Evolutionary conservation across 2,113 vertebrate species (phyloP).

Genomic region (Ceyx cyanopectus): DNA sequence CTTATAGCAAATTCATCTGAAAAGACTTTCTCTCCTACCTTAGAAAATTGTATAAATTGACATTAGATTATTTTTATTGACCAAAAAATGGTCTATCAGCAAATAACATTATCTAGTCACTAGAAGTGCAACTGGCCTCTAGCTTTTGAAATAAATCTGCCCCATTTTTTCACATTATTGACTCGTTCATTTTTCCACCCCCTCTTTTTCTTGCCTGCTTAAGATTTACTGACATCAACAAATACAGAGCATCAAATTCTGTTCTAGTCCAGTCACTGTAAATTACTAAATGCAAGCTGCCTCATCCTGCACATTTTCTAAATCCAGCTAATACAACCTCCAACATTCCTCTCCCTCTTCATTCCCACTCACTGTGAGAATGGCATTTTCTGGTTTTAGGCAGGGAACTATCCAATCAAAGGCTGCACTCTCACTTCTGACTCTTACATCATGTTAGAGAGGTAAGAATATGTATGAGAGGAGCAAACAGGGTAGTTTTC

Average conservation of each 20-base stretch:
- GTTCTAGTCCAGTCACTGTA: not conserved
- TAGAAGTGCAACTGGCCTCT: not conserved
- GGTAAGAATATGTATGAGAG: not conserved
- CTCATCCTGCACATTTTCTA: not conserved
- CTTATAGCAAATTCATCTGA: slow-evolving; percentile 53
- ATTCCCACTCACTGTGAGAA: not conserved
- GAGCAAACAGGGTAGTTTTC: not conserved
- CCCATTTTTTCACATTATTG: not conserved
- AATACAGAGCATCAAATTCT: not conserved
- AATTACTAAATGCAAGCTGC: not conserved
- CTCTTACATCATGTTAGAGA: not conserved
- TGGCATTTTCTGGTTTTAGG: not conserved
- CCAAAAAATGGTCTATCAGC: slow-evolving; percentile 26
- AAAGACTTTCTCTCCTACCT: not conserved
- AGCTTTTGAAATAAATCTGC: slow-evolving; percentile 23
- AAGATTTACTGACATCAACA: slow-evolving; percentile 11
- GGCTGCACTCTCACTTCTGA: not conserved
- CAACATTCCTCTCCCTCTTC: not conserved
- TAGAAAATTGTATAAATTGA: slow-evolving; percentile 18
- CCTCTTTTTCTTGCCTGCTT: not conserved
- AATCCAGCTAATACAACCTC: not conserved
- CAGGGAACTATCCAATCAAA: not conserved
- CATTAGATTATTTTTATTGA: slow-evolving; percentile 55
- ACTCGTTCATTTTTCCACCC: not conserved
- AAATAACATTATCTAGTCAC: slow-evolving; percentile 39